Conservation (phyloP, 2,888 invertebrate species). For the Polymixis lichenea region DNA sequence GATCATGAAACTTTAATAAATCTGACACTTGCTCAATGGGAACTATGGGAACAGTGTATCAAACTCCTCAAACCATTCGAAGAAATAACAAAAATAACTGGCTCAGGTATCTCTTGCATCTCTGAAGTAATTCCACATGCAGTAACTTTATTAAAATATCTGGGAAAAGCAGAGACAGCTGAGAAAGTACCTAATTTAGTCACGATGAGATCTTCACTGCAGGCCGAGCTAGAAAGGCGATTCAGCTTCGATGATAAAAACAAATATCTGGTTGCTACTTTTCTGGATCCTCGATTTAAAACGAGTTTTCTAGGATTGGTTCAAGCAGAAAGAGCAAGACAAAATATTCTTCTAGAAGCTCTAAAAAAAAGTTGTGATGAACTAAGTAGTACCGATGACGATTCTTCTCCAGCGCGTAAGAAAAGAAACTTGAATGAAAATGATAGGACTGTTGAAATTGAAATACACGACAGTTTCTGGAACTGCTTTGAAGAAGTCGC, state of each 20-base stretch:
- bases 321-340: too few species aligned
- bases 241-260: neutral
- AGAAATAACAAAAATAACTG: constrained; percentile 67
- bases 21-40: constrained; percentile 57
- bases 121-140: constrained; percentile 64
- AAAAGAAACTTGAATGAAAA: too few species aligned
- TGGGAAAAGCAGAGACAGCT: constrained; percentile 7
- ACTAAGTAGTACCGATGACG: too few species aligned
- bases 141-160: constrained; percentile 12
- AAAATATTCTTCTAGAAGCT: too few species aligned
- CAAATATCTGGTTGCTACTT: neutral
- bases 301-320: too few species aligned
- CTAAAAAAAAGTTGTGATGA: too few species aligned
- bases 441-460: too few species aligned
- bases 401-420: too few species aligned
- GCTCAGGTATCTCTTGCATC: constrained; percentile 63
- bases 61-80: constrained; percentile 66
- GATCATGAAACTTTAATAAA: constrained; percentile 40
- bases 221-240: neutral
- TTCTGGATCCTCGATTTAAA: too few species aligned
- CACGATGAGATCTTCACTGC: neutral
- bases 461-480: too few species aligned
- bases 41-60: constrained; percentile 64
- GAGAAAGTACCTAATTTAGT: constrained; percentile 1
- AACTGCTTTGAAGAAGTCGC: too few species aligned